phyloP scores from a whole-genome alignment of 2,888 invertebrate species.

The Drosophila villosipedis region DNA sequence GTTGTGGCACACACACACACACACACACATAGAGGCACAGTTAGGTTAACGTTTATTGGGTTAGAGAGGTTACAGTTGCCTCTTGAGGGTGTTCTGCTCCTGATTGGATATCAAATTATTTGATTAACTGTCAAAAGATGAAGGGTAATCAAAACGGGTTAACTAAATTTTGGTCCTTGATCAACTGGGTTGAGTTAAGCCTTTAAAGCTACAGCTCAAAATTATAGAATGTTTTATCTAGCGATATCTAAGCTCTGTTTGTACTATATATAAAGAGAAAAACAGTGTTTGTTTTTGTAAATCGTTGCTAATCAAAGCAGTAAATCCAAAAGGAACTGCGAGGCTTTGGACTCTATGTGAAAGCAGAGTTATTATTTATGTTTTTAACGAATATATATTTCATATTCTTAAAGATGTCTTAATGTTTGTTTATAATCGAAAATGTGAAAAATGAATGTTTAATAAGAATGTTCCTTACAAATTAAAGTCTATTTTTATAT shows the following conservation, averaged over 20 bases:
- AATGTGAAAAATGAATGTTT: background rate
- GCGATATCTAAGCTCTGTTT: background rate
- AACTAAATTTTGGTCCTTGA: background rate
- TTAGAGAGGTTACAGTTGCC: background rate
- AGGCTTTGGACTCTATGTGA: background rate
- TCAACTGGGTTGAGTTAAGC: background rate
- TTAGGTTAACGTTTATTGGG: background rate
- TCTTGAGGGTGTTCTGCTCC: slow-evolving; percentile 17
- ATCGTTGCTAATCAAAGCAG: background rate
- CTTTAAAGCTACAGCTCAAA: background rate
- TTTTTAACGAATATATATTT: background rate
- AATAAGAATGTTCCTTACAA: background rate
- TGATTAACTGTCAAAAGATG: slow-evolving; percentile 45
- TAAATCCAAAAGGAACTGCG: background rate
- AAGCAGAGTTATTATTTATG: background rate
- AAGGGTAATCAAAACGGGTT: slow-evolving; percentile 13
- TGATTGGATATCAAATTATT: slow-evolving; percentile 44
- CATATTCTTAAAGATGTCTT: background rate
- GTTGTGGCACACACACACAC: slow-evolving; percentile 11
- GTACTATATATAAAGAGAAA: background rate
- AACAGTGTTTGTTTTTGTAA: too few relatives aligned
- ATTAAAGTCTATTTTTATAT: background rate
- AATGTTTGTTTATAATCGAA: background rate
- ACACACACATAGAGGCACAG: background rate
- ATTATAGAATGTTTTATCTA: background rate